phyloP scores from a whole-genome alignment of 2,888 invertebrate genomes.

The Reticulitermes lucifugus region DNA sequence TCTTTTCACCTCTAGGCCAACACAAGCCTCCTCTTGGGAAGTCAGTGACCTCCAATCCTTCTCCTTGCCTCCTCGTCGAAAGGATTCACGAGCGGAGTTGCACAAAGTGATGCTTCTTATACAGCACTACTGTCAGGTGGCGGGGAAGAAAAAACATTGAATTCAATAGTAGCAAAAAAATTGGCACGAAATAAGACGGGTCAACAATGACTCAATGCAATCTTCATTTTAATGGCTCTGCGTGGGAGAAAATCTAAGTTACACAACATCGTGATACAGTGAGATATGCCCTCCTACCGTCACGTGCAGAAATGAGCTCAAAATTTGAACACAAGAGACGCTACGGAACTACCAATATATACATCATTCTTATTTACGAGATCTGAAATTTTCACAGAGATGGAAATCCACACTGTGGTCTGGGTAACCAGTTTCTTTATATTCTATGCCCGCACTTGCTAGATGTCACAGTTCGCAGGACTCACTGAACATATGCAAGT shows the following conservation, averaged over 20 bases:
- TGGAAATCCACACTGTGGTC: too few relatives aligned
- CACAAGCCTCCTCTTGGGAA: not conserved
- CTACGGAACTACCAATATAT: too few relatives aligned
- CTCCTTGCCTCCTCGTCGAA: not conserved
- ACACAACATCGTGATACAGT: not conserved
- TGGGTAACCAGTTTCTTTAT: too few relatives aligned
- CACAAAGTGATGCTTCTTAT: not conserved
- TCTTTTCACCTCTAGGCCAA: constrained; percentile 3
- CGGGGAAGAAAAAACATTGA: not conserved
- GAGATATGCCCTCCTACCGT: not conserved
- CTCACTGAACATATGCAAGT: too few relatives aligned
- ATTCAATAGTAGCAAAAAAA: not conserved
- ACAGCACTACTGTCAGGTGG: not conserved
- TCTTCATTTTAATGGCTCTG: not conserved
- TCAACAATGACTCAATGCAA: not conserved
- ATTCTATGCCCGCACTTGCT: too few relatives aligned
- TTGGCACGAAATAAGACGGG: not conserved
- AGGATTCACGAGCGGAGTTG: not conserved
- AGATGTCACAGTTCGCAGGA: too few relatives aligned
- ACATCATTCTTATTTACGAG: too few relatives aligned
- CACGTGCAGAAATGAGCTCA: not conserved
- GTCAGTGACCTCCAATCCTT: not conserved
- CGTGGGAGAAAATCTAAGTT: not conserved
- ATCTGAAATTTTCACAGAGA: too few relatives aligned
- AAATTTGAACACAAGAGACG: too few relatives aligned